Evolutionary conservation across 2,888 invertebrate genomes (phyloP).

Genomic region (Oscheius myriophilus): DNA sequence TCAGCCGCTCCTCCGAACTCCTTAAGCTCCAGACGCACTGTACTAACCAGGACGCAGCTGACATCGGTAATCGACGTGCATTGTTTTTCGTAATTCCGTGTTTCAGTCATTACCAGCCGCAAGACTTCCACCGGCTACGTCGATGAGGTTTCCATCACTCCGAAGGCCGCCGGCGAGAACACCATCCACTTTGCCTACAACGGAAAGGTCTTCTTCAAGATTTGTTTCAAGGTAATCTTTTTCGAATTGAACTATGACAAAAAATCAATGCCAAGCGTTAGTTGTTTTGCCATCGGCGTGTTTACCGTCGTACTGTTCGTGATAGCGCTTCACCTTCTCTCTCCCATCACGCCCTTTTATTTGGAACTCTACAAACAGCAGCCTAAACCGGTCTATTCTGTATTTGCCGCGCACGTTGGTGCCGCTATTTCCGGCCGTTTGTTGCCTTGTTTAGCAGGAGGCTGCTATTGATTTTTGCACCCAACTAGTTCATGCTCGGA

Average conservation of each 20-base stretch:
- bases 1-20: no score
- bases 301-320: not conserved
- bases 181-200: constrained; percentile 38
- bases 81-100: no score
- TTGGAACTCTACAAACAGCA: not conserved
- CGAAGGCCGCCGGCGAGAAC: constrained; percentile 39
- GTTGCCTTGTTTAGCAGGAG: constrained; percentile 28
- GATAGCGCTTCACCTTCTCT: not conserved
- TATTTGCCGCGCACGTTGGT: no score
- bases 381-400: no score
- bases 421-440: constrained; percentile 13
- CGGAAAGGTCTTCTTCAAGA: constrained; percentile 42
- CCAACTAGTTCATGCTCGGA: not conserved
- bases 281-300: not conserved
- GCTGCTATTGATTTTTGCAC: constrained; percentile 22
- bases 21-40: not conserved
- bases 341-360: constrained; percentile 1
- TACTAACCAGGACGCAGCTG: not conserved
- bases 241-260: not conserved
- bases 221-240: constrained; percentile 41
- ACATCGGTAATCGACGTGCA: constrained; percentile 2
- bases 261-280: not conserved
- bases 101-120: constrained; percentile 4
- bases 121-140: not conserved
- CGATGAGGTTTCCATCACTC: constrained; percentile 28